Evolutionary conservation across 2,888 invertebrate species (phyloP), one percentile per base, ranked within the genome.

Genomic region (Lasioglossum villosulum): DNA sequence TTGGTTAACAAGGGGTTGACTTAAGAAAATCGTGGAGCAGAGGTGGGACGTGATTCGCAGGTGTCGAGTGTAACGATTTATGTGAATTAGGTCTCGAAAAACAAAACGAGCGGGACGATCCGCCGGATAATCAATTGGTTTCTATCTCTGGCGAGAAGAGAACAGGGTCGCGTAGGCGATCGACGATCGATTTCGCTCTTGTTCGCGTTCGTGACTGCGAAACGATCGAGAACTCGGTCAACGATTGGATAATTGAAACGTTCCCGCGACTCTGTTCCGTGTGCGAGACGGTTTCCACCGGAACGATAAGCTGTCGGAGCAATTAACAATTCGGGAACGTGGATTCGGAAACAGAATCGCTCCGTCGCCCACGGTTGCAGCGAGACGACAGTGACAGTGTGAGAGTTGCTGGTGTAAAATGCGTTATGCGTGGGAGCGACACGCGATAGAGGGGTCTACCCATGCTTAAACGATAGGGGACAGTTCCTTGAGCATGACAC

Each of bases 191-290:
- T 72, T 30, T 30, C 6, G 59, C 23, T 42, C 42, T 45, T 23
- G 72, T 45, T 45, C 72, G 72, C 42, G 72, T 45, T 45, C 45
- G 45, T 27, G 42, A 72, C 30, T 19, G 23, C 45, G 42, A 27
- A 45, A 42, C 72, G 72, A 45, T 72, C 45, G 42, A 45, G 45
- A 72, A 72, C 10, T 72, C 72, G 45, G 45, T 45, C 42, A 72
- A 72, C 45, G 45, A 45, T 72, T 45, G 12, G 45, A 27, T 72
- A 72, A 72, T 30, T 45, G 59, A 30, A 63, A 63, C 59, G 59
- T 63, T 30, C 14, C 59, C 59, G 59, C 59, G 59, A 63, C 16
- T 63, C 59, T 5, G 59, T 63, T 63, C 30, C 27, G 27, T 16
- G 30, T 12, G 59, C 59, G 30, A 30, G 59, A 14, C 30, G 59